Percentiles rank a stretch among this genome's conserved stretches.
Conservation (phyloP, 2,797 vertebrate species). For the Poliocrania exsul region DNA sequence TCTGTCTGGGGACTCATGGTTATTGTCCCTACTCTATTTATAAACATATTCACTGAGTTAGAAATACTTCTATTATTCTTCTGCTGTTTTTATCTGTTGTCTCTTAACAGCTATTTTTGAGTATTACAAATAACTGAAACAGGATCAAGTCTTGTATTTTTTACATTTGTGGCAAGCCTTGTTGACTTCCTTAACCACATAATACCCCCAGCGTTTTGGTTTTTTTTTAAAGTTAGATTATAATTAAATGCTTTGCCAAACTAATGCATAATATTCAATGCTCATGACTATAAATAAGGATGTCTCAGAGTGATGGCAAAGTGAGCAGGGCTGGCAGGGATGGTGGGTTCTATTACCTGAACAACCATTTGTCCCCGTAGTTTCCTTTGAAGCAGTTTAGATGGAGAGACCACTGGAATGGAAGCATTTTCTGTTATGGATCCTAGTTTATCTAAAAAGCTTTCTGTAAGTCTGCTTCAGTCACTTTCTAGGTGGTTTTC, state of each 20-base stretch:
- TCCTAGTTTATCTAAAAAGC: background rate
- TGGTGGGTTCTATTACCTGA: background rate
- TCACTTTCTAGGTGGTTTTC: background rate
- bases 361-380: background rate
- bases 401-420: background rate
- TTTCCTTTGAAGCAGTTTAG: background rate
- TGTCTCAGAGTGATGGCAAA: background rate
- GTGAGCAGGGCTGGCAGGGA: rapidly evolving
- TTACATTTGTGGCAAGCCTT: background rate
- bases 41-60: background rate
- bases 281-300: background rate
- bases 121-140: background rate
- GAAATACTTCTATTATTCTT: background rate
- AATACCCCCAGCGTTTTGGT: background rate
- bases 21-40: slow-evolving; percentile 30
- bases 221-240: background rate
- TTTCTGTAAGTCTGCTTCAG: background rate
- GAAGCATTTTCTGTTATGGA: background rate
- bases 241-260: background rate
- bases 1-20: background rate
- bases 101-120: slow-evolving; percentile 5
- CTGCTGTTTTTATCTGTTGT: background rate
- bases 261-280: background rate
- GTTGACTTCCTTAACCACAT: slow-evolving; percentile 5
- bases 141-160: background rate